Percentiles rank a stretch among this genome's conserved stretches.
These are phyloP conservation scores for Poeciliopsis infans DNA, from an alignment of 2,797 vertebrate genomes.

Conservation along the genomic window DNA sequence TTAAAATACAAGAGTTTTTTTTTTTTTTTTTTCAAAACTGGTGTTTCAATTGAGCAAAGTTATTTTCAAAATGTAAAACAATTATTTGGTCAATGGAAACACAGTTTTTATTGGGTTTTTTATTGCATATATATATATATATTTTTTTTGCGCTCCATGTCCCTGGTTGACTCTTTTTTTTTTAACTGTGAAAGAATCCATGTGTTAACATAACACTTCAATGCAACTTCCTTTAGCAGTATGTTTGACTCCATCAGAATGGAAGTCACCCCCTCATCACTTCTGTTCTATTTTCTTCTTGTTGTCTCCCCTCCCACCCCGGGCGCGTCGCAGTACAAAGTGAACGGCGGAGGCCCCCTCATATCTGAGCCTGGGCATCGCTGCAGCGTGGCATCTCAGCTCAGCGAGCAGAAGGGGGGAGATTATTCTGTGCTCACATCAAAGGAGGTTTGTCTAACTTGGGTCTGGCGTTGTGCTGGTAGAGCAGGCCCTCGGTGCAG, in stretches of 20 bases:
- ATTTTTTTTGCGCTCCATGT: neutral
- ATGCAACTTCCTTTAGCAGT: slow-evolving; percentile 28
- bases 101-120: too few relatives aligned
- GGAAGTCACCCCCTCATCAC: slow-evolving; percentile 13
- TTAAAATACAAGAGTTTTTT: too few relatives aligned
- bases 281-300: slow-evolving; percentile 1
- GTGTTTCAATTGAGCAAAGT: too few relatives aligned
- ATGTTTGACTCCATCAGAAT: slow-evolving; percentile 23
- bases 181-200: slow-evolving; percentile 4
- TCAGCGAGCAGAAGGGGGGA: slow-evolving; percentile 60
- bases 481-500: slow-evolving; percentile 73
- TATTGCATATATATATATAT: neutral
- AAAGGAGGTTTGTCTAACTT: slow-evolving; percentile 79
- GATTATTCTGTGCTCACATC: slow-evolving; percentile 75
- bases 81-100: too few relatives aligned
- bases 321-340: slow-evolving; percentile 36
- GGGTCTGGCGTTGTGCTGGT: slow-evolving; percentile 72
- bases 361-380: slow-evolving; percentile 64
- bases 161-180: neutral
- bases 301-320: neutral
- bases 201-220: slow-evolving; percentile 34
- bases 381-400: slow-evolving; percentile 57
- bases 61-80: too few relatives aligned
- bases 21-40: too few relatives aligned
- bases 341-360: slow-evolving; percentile 40